Base-by-base conservation (phyloP, 2,797 vertebrate genomes). In the Atherinosoma microstoma region DNA sequence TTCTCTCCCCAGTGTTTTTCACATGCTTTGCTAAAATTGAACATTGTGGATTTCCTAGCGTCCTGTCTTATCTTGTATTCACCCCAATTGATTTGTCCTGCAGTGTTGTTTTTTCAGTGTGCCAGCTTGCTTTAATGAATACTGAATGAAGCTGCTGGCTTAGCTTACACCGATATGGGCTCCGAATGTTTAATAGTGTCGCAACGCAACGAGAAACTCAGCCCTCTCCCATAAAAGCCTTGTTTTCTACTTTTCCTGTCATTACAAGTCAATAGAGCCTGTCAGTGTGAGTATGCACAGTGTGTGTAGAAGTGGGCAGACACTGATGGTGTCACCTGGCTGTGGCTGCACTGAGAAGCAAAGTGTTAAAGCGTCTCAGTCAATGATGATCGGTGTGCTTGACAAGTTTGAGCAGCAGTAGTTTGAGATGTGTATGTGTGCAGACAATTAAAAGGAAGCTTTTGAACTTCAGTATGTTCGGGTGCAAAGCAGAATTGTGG, bases 131-230 rank as follows among this genome's bases (percentile, higher is more conserved):
- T 79, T 65, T 75, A 78, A 87, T 89, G 70, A 85, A 84, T 85
- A 85, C 75, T 76, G 67, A 89, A 73, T 63, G 72, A 78, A 79
- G 66, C 75, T 4, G 58, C 68, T 69, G 73, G 73, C 73, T 72
- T 67, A 58, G 67, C 66, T 84, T 74, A 59, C 51, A 60, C 63
- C 79, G 69, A 80, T 83, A 75, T 3, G 13, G 70, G 56, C 74
- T 73, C 53, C 57, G 59, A 76, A 77, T 58, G 66, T 81, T 86
- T 87, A 88, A 87, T 89, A 83, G 87, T 82, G 79, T 84, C 72
- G 73, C 53, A 83, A 76, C 15, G 11, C 76, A 84, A 73, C 78
- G 75, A 84, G 76, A 84, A 77, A 71, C 36, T 49, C 45, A 73
- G 53, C 30, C 35, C 47, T 85, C 29, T 57, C 36, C 56, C 53